Evolutionary conservation across 2,888 invertebrate species (phyloP), one percentile per base, ranked within the genome.

Genomic region (Dasysyrphus albostriatus): DNA sequence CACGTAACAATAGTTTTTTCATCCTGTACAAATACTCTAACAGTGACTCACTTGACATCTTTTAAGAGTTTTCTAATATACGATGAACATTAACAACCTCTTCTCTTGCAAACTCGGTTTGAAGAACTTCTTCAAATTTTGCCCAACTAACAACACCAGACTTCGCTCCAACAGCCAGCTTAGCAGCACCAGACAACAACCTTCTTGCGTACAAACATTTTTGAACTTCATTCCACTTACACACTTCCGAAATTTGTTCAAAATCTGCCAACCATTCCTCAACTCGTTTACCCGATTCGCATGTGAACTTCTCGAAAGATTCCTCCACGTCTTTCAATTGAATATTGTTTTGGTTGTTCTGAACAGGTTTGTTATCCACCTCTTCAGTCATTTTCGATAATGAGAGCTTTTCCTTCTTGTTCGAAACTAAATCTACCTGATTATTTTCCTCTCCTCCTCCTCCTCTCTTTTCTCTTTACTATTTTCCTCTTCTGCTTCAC

Each of bases 151-250:
- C 47, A 47, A 47, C 47, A 47, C 47, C 47, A 47, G 47, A 47
- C 16, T 47, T 16, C 47, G 47, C 47, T 47, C 16, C 47, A 16
- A 47, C 16, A 47, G 16, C 47, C 47, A 47, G 16, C 16, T 47
- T 47, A 47, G 47, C 16, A 47, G 47, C 47, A 47, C 47, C 47
- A 47, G 47, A 47, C 47, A 47, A 16, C 16, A 47, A 47, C 44
- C 44, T 44, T 16, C 44, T 47, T 47, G 44, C 44, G 44, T 16
- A 47, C 44, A 49, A 24, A 51, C 10, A 51, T 24, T 24, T 51
- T 51, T 51, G 24, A 54, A 54, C 54, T 8, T 54, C 54, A 14
- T 54, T 54, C 54, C 54, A 54, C 29, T 14, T 54, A 54, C 54
- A 54, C 14, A 54, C 54, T 24, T 49, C 49, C 19, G 49, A 49